These are phyloP conservation scores for Arvicola amphibius DNA, from an alignment of 2,797 vertebrate genomes.

Conservation along the genomic window DNA sequence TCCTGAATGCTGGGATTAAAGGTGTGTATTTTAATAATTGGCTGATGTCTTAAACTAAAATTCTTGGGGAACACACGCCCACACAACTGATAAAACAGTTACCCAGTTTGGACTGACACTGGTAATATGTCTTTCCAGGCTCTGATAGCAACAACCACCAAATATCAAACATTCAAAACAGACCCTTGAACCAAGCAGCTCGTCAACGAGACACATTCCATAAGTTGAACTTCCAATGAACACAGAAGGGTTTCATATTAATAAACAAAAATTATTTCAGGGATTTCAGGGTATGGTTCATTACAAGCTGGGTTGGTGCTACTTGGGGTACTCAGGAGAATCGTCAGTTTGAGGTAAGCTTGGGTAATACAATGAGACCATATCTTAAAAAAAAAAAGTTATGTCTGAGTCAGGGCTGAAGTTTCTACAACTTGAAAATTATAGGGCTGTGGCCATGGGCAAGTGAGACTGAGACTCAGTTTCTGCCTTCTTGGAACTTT, in stretches of 20 bases:
- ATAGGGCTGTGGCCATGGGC: background rate
- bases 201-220: background rate
- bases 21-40: too few species aligned
- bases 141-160: background rate
- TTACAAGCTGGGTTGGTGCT: background rate
- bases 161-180: background rate
- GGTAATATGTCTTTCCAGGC: background rate
- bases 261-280: constrained; percentile 34
- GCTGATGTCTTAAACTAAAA: background rate
- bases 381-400: background rate
- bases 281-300: background rate
- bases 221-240: background rate
- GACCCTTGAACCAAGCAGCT: background rate
- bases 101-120: background rate
- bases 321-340: background rate
- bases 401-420: background rate
- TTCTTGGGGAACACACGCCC: background rate
- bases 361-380: background rate
- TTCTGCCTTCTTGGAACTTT: background rate
- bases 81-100: background rate
- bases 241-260: background rate
- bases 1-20: background rate
- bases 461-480: background rate
- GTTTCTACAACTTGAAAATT: background rate
- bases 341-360: background rate